Evolutionary conservation across 1,140 invertebrate species (phyloP), one percentile per base, ranked within the genome.

Genomic region (Bombus difficillimus): DNA sequence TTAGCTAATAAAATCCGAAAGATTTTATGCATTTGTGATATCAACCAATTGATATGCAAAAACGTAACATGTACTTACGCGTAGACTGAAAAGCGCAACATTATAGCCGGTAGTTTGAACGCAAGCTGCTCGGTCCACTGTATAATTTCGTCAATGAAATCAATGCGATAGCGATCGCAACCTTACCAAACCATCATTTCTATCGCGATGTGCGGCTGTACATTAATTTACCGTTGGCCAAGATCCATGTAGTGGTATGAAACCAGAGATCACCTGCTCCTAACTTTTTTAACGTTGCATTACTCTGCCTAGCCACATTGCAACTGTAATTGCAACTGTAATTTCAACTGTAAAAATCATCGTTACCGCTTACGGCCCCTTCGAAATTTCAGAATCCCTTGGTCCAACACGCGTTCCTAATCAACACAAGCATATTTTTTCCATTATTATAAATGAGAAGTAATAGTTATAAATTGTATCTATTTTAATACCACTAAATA

Each of bases 61-160:
- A 62, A n/a, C 13, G 28, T 12, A n/a, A n/a, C 15, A 15, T 32
- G n/a, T 32, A 66, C 28, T 32, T 32, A 15, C 4, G n/a, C n/a
- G n/a, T 64, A 32, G 13, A 15, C n/a, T 66, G 13, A 64, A 69
- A 69, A 37, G 39, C 22, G 32, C 9, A 69, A 37, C 22, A 39
- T 53, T 69, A 62, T 80, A 9, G 25, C 39, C 28, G 6, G n/a
- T 18, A 57, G 43, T 68, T 72, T 41, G 25, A 72, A 41, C 59
- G 32, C 75, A 47, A 32, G 8, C 37, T 64, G 47, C 32, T 74
- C 13, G 32, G 43, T 47, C 72, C 32, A 71, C 64, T 39, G 18
- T 88, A 32, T 81, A 89, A 89, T 89, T 84, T 85, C 57, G 62
- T 81, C 72, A 72, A 81, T 85, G 73, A 37, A 76, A 85, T 69